Evolutionary conservation across 2,888 invertebrate species (phyloP), one percentile per base, ranked within the genome.

Genomic region (Meteorus colon): DNA sequence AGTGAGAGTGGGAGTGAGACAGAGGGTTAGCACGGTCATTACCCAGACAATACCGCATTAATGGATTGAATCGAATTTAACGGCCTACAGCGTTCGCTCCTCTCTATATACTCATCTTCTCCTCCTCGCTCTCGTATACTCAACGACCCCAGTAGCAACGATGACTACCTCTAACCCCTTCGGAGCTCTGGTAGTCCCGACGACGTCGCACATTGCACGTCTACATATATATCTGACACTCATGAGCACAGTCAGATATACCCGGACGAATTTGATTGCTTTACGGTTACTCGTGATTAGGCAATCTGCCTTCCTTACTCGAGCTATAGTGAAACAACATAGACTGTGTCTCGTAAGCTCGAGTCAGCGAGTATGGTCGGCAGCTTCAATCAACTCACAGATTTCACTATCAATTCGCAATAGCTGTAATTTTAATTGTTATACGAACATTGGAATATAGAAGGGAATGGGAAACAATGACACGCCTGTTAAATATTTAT

Each of bases 31-130:
- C 75, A 78, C 81, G 84, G 83, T 84, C 87, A 85, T 87, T 87
- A 87, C 81, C 82, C 82, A 81, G 84, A 87, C 87, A 87, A 87
- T 87, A 82, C 86, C 84, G 84, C 85, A 85, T 86, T 87, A 87
- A 86, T 85, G 86, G 85, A 86, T 87, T 84, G 86, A 86, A 87
- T 87, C 85, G 86, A 87, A 86, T 87, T 87, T 84, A 87, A 84
- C 86, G 82, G 84, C 82, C 82, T 84, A 82, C 81, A 80, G 81
- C 82, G 79, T 82, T 78, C 71, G 74, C 80, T 72, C 76, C 67
- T 34, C 27, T 77, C 27, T 59, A 45, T 63, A 51, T 34, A 34
- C 65, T 51, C 67, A 51, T 63, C 67, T 60, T 62, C 71, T 41
- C 68, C 59, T 72, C n/a, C 70, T 73, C 65, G 67, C 51, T 62